Percentiles rank a stretch among this genome's conserved stretches.
phyloP scores from a whole-genome alignment of 2,113 vertebrate species.

The Corvus moneduloides region DNA sequence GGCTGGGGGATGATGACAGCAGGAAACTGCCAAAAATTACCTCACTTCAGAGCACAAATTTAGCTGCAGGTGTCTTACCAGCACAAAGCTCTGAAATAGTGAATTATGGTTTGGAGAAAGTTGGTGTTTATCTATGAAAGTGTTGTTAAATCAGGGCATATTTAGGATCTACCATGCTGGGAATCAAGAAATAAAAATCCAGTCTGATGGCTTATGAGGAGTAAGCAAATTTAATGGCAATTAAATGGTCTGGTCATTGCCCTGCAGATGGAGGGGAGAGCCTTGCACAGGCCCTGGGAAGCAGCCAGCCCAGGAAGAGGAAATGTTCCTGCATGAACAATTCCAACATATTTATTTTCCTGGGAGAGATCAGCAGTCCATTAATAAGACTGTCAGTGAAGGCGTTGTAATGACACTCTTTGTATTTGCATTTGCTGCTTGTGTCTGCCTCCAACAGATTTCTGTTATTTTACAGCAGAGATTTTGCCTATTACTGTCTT shows the following conservation, averaged over 20 bases:
- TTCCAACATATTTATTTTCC: neutral
- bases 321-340: neutral
- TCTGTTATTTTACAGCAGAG: constrained; percentile 9
- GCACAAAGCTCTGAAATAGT: neutral
- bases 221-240: neutral
- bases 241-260: neutral
- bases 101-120: neutral
- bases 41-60: neutral
- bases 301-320: neutral
- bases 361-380: neutral
- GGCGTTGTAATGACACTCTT: neutral
- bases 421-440: neutral
- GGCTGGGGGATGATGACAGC: neutral
- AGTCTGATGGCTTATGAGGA: neutral
- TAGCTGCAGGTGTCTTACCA: neutral
- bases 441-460: neutral
- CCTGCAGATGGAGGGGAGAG: neutral
- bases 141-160: neutral
- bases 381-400: neutral
- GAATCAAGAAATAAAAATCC: neutral
- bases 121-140: neutral
- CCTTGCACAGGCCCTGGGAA: neutral
- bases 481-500: constrained; percentile 3
- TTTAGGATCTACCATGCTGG: neutral
- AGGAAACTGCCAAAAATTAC: neutral